Evolutionary conservation across 2,797 vertebrate genomes (phyloP).

Genomic region (Luscinia luscinia): DNA sequence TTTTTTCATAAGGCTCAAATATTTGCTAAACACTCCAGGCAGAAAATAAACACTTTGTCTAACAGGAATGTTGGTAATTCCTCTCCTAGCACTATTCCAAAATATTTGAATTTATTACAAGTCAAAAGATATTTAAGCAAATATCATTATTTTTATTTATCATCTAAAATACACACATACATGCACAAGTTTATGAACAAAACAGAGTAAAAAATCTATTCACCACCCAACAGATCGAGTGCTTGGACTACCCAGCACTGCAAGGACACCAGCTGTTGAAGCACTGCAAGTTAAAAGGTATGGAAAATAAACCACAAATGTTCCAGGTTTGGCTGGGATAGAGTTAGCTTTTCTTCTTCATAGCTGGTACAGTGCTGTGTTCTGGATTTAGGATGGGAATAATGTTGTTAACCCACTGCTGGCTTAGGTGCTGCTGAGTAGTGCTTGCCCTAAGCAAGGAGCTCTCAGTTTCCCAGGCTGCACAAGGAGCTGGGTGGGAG

Average conservation of each 20-base stretch:
- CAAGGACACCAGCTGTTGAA: background rate
- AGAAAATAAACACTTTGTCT: background rate
- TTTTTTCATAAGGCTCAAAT: background rate
- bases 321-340: background rate
- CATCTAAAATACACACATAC: background rate
- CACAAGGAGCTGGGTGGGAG: background rate
- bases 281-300: background rate
- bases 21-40: background rate
- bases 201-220: background rate
- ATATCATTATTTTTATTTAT: background rate
- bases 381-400: background rate
- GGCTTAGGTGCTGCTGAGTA: background rate
- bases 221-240: background rate
- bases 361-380: background rate
- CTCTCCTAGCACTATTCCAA: background rate
- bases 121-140: background rate
- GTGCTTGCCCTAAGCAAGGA: background rate
- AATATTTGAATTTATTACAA: background rate
- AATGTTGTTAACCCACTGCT: background rate
- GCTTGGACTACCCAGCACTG: background rate
- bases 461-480: background rate
- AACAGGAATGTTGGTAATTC: background rate
- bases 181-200: background rate
- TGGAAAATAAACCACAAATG: background rate
- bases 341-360: background rate